phyloP scores from a whole-genome alignment of 1,140 invertebrate species.

The Homalodisca vitripennis region DNA sequence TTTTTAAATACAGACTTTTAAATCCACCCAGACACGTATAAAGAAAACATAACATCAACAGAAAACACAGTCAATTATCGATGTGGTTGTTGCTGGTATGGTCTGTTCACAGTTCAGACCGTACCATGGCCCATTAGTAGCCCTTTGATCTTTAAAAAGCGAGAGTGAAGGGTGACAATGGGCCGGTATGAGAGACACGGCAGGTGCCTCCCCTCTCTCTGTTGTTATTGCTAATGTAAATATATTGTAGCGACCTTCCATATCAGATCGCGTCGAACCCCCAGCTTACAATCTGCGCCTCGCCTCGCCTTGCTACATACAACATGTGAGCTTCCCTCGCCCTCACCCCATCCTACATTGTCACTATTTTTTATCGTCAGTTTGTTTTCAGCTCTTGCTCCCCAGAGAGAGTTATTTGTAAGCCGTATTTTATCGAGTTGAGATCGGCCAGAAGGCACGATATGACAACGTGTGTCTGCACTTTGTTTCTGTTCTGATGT shows the following conservation, averaged over 20 bases:
- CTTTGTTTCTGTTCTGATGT: too few species aligned
- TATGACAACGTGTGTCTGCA: too few species aligned
- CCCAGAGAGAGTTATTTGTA: background rate
- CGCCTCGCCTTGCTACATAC: background rate
- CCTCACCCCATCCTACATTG: background rate
- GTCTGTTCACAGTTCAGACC: background rate
- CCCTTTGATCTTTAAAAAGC: conserved; percentile 10
- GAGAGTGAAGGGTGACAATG: background rate
- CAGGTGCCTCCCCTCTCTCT: conserved; percentile 1
- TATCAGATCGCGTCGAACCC: background rate
- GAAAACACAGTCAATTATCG: too few species aligned
- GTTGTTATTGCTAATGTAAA: conserved; percentile 26
- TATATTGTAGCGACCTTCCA: background rate
- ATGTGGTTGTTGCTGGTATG: background rate
- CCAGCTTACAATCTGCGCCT: conserved; percentile 14
- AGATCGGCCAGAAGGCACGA: too few species aligned
- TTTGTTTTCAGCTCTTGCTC: background rate
- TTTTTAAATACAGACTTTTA: too few species aligned
- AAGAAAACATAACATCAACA: too few species aligned
- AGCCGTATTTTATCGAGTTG: too few species aligned
- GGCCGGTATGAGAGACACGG: background rate
- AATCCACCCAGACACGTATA: too few species aligned
- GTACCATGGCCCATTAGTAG: background rate
- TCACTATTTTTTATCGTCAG: conserved; percentile 15
- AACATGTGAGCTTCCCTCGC: background rate